These are phyloP conservation scores for Pandion haliaetus DNA, from an alignment of 2,113 vertebrate species.

Conservation along the genomic window DNA sequence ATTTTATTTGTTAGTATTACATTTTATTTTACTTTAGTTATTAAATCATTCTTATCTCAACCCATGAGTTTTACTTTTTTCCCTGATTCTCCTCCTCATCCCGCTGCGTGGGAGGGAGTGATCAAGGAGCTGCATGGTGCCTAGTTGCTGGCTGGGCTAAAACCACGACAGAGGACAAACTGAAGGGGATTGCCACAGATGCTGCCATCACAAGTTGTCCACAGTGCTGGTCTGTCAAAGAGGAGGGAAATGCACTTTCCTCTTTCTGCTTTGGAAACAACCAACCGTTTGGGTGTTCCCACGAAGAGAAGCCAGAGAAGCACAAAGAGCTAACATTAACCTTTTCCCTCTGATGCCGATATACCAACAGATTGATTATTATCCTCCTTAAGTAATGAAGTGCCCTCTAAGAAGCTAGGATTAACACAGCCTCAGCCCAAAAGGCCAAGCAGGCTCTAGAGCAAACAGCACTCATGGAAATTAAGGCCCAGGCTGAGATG, in stretches of 20 bases:
- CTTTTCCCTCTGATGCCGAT: neutral
- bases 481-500: neutral
- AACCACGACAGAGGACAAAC: neutral
- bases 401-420: neutral
- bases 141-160: no score
- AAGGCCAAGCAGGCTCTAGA: neutral
- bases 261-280: neutral
- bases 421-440: neutral
- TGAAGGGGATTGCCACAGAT: neutral
- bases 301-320: neutral
- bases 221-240: no score
- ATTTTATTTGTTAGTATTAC: no score
- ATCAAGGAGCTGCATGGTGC: no score
- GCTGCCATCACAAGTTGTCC: neutral
- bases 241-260: neutral
- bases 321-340: neutral
- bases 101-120: no score
- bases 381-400: neutral
- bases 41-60: no score
- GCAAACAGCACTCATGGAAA: neutral
- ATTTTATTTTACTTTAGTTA: no score
- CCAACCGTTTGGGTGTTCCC: neutral
- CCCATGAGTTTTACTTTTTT: no score
- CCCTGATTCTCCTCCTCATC: no score
- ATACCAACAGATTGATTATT: neutral